Conservation (phyloP, 2,888 invertebrate species). For the Nyleta sp. region DNA sequence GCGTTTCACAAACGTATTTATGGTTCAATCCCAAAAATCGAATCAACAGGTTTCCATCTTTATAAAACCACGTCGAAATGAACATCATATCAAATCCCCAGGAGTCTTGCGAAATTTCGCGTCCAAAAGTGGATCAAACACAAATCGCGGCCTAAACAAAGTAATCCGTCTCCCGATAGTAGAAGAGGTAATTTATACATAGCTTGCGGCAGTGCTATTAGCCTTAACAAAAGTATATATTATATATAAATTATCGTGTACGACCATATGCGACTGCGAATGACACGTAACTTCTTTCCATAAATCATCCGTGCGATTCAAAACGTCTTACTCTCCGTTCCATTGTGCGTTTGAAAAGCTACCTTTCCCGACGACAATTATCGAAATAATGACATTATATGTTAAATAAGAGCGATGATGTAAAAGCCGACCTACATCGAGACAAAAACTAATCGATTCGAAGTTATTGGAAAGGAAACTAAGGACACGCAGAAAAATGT, state of each 20-base stretch:
- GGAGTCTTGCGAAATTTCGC: no score
- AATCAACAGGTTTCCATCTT: no score
- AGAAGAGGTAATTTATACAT: constrained; percentile 53
- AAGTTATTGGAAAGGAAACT: no score
- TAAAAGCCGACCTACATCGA: no score
- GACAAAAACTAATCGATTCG: no score
- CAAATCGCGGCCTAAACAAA: constrained; percentile 44
- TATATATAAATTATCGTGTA: constrained; percentile 60
- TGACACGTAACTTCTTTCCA: constrained; percentile 59
- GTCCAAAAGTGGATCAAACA: not conserved
- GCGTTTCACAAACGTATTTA: no score
- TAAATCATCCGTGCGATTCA: constrained; percentile 51
- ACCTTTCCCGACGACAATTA: constrained; percentile 26
- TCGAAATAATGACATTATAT: constrained; percentile 29
- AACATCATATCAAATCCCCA: no score
- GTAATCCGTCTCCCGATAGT: constrained; percentile 30
- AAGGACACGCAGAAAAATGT: no score
- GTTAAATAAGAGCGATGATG: no score
- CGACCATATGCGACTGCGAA: constrained; percentile 55
- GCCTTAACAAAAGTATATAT: constrained; percentile 58
- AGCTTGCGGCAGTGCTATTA: constrained; percentile 47
- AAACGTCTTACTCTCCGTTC: constrained; percentile 37
- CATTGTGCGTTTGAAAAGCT: constrained; percentile 30
- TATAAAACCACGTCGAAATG: no score
- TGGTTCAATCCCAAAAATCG: no score